Evolutionary conservation across 1,140 invertebrate species (phyloP).

Genomic region (Drosophila santomea): DNA sequence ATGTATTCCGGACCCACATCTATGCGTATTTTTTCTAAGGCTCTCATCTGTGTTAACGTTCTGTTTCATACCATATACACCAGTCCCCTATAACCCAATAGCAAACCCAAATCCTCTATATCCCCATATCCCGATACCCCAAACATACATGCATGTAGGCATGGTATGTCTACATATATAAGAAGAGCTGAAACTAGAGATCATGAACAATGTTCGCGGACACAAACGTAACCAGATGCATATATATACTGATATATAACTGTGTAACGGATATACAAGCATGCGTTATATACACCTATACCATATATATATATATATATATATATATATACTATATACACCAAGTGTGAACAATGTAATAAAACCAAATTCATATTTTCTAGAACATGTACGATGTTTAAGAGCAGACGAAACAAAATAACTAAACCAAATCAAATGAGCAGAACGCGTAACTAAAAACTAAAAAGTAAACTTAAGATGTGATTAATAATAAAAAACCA

Average conservation of each 20-base stretch:
- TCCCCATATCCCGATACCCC: background rate
- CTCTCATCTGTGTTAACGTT: conserved; percentile 35
- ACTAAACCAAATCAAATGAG: conserved; percentile 53
- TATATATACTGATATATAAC: conserved; percentile 55
- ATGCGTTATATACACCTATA: conserved; percentile 73
- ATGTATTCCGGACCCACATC: conserved; percentile 67
- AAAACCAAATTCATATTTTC: conserved; percentile 74
- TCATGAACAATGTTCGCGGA: conserved; percentile 68
- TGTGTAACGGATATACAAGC: conserved; percentile 67
- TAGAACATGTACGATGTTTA: conserved; percentile 66
- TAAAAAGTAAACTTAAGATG: conserved; percentile 62
- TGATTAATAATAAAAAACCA: conserved; percentile 59
- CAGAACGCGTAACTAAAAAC: conserved; percentile 55
- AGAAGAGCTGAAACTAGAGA: conserved; percentile 75
- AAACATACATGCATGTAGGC: too few species aligned
- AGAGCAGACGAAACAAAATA: conserved; percentile 35
- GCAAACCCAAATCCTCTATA: background rate
- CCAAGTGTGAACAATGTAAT: conserved; percentile 68
- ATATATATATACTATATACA: conserved; percentile 39
- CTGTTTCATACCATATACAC: background rate
- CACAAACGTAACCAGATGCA: conserved; percentile 49
- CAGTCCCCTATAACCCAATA: background rate
- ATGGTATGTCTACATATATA: conserved; percentile 11
- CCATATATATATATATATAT: conserved; percentile 47
- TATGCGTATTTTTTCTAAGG: conserved; percentile 34